phyloP scores from a whole-genome alignment of 2,888 invertebrate genomes.

The Tolmerus cingulatus region DNA sequence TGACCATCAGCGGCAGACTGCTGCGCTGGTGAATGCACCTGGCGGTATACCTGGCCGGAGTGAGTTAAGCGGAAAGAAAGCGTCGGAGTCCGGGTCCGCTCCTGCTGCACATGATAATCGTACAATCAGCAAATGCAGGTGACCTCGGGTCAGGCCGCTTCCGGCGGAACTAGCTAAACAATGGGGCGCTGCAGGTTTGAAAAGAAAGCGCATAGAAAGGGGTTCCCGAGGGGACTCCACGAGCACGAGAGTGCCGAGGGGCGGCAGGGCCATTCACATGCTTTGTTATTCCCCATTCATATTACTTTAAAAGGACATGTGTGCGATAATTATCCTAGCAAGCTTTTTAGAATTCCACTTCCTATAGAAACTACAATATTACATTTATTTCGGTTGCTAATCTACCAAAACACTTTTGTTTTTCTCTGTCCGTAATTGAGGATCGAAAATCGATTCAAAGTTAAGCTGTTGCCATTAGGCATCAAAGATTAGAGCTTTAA shows the following conservation, averaged over 20 bases:
- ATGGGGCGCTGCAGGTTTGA: not conserved
- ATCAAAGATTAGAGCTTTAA: too few species aligned
- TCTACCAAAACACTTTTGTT: too few species aligned
- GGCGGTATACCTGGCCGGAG: not conserved
- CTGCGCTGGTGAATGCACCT: not conserved
- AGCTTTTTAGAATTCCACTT: too few species aligned
- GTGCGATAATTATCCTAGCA: too few species aligned
- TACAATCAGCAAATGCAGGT: not conserved
- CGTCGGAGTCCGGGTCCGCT: not conserved
- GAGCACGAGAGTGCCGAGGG: not conserved
- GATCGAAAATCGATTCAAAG: too few species aligned
- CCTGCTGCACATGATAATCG: not conserved
- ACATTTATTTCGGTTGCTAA: too few species aligned
- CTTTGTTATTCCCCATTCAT: not conserved
- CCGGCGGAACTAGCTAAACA: not conserved
- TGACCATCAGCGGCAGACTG: not conserved
- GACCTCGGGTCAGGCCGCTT: not conserved
- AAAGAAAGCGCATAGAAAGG: not conserved
- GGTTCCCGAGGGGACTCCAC: not conserved
- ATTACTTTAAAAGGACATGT: not conserved
- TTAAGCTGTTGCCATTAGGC: too few species aligned
- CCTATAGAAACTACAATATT: too few species aligned
- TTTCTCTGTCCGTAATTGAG: too few species aligned
- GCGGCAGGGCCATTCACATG: not conserved
- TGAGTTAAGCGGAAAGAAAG: not conserved